Percentiles rank a stretch among this genome's conserved stretches.
These are phyloP conservation scores for Aegithalos caudatus DNA, from an alignment of 2,113 vertebrate species.

Conservation along the genomic window DNA sequence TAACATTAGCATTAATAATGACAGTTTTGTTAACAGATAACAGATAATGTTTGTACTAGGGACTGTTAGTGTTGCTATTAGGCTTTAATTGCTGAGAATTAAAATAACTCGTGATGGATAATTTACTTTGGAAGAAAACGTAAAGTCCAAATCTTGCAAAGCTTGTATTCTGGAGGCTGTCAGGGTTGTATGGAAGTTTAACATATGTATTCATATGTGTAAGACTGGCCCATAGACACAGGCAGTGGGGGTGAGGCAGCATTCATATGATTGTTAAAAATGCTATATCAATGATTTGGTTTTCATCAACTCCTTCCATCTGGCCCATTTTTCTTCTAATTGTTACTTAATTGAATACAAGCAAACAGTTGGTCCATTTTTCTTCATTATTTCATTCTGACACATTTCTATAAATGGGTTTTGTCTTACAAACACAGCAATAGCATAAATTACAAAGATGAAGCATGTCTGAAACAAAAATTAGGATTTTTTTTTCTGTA, in stretches of 20 bases:
- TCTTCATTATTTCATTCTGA: conserved; percentile 63
- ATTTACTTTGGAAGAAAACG: neutral
- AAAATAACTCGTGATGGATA: neutral
- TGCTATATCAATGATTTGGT: neutral
- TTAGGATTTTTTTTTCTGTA: neutral
- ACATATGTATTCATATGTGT: neutral
- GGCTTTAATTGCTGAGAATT: neutral
- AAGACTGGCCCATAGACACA: neutral
- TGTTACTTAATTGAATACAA: conserved; percentile 52
- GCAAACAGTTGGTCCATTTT: conserved; percentile 54
- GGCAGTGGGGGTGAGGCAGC: neutral
- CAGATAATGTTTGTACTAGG: neutral
- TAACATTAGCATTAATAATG: neutral
- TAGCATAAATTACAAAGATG: conserved; percentile 33
- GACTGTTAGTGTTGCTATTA: neutral
- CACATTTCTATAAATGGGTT: conserved; percentile 52
- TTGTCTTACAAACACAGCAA: conserved; percentile 4
- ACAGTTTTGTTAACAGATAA: neutral
- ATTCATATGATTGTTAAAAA: neutral
- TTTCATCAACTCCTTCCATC: conserved; percentile 49
- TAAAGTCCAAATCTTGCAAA: neutral
- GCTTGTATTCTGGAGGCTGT: neutral
- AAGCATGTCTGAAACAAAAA: neutral
- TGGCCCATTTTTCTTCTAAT: conserved; percentile 47
- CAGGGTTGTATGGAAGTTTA: neutral